These are phyloP conservation scores for Cataglyphis livida DNA, from an alignment of 2,888 invertebrate genomes.

Conservation along the genomic window DNA sequence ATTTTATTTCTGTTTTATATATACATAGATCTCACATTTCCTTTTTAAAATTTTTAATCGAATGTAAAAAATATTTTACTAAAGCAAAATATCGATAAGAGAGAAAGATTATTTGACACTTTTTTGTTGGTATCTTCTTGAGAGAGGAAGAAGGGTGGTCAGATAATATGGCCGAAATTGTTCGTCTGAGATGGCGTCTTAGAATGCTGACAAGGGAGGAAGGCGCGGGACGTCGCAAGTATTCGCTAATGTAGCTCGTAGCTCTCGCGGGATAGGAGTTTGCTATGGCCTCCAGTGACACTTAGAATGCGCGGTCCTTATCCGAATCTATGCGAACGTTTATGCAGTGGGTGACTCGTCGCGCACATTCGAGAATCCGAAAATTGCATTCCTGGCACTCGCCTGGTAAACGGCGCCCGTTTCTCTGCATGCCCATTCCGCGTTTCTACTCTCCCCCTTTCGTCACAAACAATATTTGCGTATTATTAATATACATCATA, in stretches of 20 bases:
- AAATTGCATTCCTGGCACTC: constrained; percentile 82
- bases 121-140: neutral
- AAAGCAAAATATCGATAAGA: neutral
- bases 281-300: constrained; percentile 76
- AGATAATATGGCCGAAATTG: constrained; percentile 74
- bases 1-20: neutral
- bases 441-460: neutral
- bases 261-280: constrained; percentile 73
- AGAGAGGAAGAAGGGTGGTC: constrained; percentile 51
- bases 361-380: constrained; percentile 79
- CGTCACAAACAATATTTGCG: constrained; percentile 12
- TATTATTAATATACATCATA: neutral
- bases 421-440: neutral
- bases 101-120: neutral
- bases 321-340: constrained; percentile 81
- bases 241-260: constrained; percentile 83
- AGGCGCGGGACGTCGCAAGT: constrained; percentile 71
- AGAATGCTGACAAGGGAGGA: constrained; percentile 71
- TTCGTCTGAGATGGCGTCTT: constrained; percentile 62
- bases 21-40: neutral
- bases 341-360: constrained; percentile 64
- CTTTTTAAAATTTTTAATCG: neutral
- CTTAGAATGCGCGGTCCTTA: constrained; percentile 79
- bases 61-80: neutral
- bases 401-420: constrained; percentile 48